These are phyloP conservation scores for Channa argus DNA, from an alignment of 2,113 vertebrate genomes.

Conservation along the genomic window DNA sequence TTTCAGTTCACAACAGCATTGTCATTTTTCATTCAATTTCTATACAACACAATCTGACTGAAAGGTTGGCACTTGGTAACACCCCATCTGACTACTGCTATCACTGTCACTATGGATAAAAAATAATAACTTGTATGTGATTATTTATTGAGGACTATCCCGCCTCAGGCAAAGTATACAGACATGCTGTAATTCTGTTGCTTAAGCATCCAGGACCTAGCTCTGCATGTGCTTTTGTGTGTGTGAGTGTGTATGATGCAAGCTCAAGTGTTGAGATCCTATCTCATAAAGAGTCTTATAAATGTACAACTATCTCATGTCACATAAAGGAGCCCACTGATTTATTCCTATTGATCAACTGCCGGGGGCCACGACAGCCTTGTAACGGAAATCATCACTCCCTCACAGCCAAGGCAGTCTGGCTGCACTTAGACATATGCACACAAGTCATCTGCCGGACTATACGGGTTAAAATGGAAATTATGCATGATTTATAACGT, in stretches of 20 bases:
- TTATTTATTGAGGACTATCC: constrained; percentile 48
- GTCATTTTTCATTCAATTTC: constrained; percentile 18
- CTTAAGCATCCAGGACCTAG: constrained; percentile 40
- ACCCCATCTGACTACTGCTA: constrained; percentile 3
- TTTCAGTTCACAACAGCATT: not conserved
- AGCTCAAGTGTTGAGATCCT: constrained; percentile 82
- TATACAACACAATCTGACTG: constrained; percentile 27
- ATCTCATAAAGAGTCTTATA: constrained; percentile 86
- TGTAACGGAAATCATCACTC: constrained; percentile 83
- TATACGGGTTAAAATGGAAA: constrained; percentile 75
- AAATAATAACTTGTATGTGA: constrained; percentile 16
- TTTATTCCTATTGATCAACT: constrained; percentile 86
- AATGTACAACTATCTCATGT: constrained; percentile 83
- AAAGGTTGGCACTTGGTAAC: constrained; percentile 15
- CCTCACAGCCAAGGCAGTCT: constrained; percentile 64
- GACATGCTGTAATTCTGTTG: constrained; percentile 39
- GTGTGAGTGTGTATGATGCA: constrained; percentile 70
- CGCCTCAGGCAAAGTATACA: constrained; percentile 22
- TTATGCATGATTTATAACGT: constrained; percentile 75
- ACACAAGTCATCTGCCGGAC: constrained; percentile 57
- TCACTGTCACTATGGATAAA: constrained; percentile 41
- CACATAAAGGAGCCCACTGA: constrained; percentile 82
- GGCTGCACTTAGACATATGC: constrained; percentile 56
- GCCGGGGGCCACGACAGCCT: constrained; percentile 75
- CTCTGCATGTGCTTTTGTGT: constrained; percentile 29